Conservation (phyloP, 2,888 invertebrate species). For the Melanostoma scalare region DNA sequence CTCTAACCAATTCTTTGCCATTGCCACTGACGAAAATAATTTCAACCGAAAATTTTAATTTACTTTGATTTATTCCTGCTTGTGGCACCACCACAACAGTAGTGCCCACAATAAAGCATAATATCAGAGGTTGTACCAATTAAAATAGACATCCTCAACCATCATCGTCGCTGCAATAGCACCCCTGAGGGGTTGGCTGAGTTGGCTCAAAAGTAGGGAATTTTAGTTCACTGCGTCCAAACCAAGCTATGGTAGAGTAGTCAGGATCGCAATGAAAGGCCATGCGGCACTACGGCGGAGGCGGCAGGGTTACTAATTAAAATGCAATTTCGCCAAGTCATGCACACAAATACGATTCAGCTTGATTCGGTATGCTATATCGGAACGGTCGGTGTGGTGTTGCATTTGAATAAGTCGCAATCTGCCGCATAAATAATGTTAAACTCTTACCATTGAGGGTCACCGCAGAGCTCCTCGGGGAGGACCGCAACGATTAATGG, state of each 20-base stretch:
- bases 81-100: neutral
- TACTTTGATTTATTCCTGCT: neutral
- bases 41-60: conserved; percentile 8
- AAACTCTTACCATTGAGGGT: neutral
- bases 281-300: too few relatives aligned
- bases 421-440: conserved; percentile 23
- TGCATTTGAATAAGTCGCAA: conserved; percentile 29
- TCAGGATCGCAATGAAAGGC: neutral
- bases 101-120: neutral
- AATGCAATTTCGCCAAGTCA: conserved; percentile 42
- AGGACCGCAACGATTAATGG: conserved; percentile 25
- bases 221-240: too few relatives aligned
- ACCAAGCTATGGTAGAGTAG: too few relatives aligned
- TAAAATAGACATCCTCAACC: conserved; percentile 26
- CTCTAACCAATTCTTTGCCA: too few relatives aligned
- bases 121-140: conserved; percentile 14
- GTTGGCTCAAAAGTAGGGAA: too few relatives aligned
- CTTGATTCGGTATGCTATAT: too few relatives aligned
- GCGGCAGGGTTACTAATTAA: conserved; percentile 37
- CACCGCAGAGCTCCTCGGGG: neutral
- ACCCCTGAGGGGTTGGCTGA: too few relatives aligned
- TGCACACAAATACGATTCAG: conserved; percentile 16
- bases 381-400: neutral
- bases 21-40: neutral
- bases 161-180: neutral